Evolutionary conservation across 1,140 invertebrate species (phyloP).

Genomic region (Rhagoletis pomonella): DNA sequence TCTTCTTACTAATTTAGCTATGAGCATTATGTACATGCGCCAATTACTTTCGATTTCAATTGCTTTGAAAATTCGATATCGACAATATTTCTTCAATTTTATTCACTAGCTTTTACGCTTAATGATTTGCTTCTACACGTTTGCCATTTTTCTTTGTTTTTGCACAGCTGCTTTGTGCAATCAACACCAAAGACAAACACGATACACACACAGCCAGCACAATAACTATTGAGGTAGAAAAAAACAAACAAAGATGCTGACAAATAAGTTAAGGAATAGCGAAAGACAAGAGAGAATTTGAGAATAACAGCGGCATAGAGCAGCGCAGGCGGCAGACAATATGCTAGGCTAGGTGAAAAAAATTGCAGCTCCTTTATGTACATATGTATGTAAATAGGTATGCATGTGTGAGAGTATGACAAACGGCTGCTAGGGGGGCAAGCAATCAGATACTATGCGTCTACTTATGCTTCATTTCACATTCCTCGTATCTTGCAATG

Average conservation of each 20-base stretch:
- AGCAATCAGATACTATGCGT: background rate
- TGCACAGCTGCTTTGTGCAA: conserved; percentile 49
- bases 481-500: conserved; percentile 23
- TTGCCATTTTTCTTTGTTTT: conserved; percentile 21
- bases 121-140: conserved; percentile 44
- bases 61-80: conserved; percentile 27
- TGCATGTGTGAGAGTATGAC: background rate
- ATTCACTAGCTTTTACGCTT: conserved; percentile 27
- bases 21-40: background rate
- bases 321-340: background rate
- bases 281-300: background rate
- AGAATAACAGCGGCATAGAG: background rate
- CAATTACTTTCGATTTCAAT: conserved; percentile 35
- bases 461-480: conserved; percentile 31
- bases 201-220: background rate
- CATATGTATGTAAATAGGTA: background rate
- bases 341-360: background rate
- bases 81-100: conserved; percentile 13
- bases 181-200: conserved; percentile 28
- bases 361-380: no score
- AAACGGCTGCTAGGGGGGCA: background rate
- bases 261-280: background rate
- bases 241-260: background rate
- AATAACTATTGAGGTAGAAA: background rate
- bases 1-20: background rate